phyloP scores from a whole-genome alignment of 2,113 vertebrate genomes.

The Hippocampus mohnikei region DNA sequence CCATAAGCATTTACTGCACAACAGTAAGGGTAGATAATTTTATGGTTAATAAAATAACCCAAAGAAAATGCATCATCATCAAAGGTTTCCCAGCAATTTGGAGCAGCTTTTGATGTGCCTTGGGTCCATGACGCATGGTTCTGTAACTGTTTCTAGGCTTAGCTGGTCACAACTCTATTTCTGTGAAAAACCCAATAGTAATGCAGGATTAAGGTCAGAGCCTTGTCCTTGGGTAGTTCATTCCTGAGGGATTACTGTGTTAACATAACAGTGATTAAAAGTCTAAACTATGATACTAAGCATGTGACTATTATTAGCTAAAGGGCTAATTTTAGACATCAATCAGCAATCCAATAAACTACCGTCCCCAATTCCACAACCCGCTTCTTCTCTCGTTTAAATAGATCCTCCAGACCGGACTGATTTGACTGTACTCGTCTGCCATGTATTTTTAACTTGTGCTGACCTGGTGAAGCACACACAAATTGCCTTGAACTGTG shows the following conservation, averaged over 20 bases:
- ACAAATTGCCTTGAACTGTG: not conserved
- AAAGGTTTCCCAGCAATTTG: not conserved
- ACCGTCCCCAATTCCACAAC: slow-evolving; percentile 20
- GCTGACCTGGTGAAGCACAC: not conserved
- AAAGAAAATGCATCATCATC: not conserved
- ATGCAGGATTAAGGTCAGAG: slow-evolving; percentile 70
- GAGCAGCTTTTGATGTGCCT: not conserved
- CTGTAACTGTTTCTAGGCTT: slow-evolving; percentile 39
- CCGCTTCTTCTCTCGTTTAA: slow-evolving; percentile 19
- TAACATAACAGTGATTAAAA: slow-evolving; percentile 70
- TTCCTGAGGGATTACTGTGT: slow-evolving; percentile 61
- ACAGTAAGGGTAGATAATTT: not conserved
- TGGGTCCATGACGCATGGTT: slow-evolving; percentile 10
- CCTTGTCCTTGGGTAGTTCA: slow-evolving; percentile 55
- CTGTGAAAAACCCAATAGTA: slow-evolving; percentile 55
- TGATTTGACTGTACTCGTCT: not conserved
- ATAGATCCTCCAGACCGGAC: not conserved
- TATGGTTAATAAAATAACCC: not conserved
- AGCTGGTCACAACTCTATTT: slow-evolving; percentile 20
- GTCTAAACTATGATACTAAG: slow-evolving; percentile 64
- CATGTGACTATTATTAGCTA: slow-evolving; percentile 66
- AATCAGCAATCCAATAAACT: slow-evolving; percentile 61
- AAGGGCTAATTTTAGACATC: slow-evolving; percentile 60
- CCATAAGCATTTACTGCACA: not conserved
- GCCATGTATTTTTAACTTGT: not conserved